Percentiles rank a stretch among this genome's conserved stretches.
phyloP scores from a whole-genome alignment of 2,888 invertebrate species.

The Acronicta aceris region DNA sequence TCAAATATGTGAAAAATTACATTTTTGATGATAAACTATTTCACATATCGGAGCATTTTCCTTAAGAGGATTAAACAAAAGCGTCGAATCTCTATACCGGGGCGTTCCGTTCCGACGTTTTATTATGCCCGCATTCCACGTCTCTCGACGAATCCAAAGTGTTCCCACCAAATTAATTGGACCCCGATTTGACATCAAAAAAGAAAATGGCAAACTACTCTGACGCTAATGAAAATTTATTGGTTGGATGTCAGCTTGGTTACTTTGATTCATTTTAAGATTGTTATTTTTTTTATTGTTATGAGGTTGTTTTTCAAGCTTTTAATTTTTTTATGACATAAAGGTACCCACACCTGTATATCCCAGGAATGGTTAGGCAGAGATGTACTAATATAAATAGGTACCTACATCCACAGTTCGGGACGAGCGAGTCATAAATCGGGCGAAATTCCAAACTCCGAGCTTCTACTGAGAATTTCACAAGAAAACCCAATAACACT shows the following conservation, averaged over 20 bases:
- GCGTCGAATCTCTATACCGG: constrained; percentile 25
- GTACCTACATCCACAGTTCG: too few species aligned
- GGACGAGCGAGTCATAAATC: too few species aligned
- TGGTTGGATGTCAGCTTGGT: constrained; percentile 9
- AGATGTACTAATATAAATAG: too few species aligned
- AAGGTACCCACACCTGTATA: too few species aligned
- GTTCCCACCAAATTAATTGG: constrained; percentile 72
- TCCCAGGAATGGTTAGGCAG: too few species aligned
- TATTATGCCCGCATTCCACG: constrained; percentile 60
- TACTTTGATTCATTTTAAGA: constrained; percentile 12
- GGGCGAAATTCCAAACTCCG: too few species aligned
- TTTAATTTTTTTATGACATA: too few species aligned
- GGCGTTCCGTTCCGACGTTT: constrained; percentile 44
- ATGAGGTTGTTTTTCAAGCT: too few species aligned
- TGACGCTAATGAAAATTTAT: constrained; percentile 52
- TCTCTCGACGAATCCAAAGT: constrained; percentile 73
- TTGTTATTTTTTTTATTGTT: neutral
- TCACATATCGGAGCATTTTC: neutral
- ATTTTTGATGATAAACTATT: too few species aligned
- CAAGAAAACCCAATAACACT: too few species aligned
- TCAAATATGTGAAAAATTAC: too few species aligned
- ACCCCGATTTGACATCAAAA: constrained; percentile 66
- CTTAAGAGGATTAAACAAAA: neutral
- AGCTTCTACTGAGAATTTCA: too few species aligned
- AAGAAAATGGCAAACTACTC: constrained; percentile 56